These are phyloP conservation scores for Drosophila dunni DNA, from an alignment of 1,140 invertebrate genomes.

Conservation along the genomic window DNA sequence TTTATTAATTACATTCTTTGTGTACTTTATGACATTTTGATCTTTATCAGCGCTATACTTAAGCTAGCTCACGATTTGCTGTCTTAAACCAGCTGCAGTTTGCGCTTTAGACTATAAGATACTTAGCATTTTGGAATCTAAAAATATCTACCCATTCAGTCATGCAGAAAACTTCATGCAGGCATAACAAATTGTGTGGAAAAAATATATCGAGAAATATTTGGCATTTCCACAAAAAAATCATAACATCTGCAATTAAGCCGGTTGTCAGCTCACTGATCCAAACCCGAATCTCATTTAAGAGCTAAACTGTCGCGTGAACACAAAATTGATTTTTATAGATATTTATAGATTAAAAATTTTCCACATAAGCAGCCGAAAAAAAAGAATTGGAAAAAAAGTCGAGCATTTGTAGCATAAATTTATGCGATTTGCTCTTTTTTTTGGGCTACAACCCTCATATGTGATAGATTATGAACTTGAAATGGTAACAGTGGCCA, in stretches of 20 bases:
- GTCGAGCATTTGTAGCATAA: slow-evolving; percentile 64
- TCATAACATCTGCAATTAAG: slow-evolving; percentile 82
- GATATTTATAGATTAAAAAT: slow-evolving; percentile 83
- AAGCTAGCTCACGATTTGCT: slow-evolving; percentile 4
- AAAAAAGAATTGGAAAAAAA: slow-evolving; percentile 42
- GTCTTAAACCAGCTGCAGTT: slow-evolving; percentile 21
- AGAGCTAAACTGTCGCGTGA: slow-evolving; percentile 71
- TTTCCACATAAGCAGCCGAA: slow-evolving; percentile 76
- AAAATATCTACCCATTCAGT: slow-evolving; percentile 17
- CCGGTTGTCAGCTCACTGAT: slow-evolving; percentile 46
- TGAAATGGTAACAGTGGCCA: slow-evolving; percentile 71
- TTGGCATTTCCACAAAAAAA: slow-evolving; percentile 57
- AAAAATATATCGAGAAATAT: slow-evolving; percentile 55
- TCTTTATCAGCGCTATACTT: slow-evolving; percentile 28
- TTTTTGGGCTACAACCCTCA: slow-evolving; percentile 65
- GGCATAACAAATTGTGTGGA: slow-evolving; percentile 66
- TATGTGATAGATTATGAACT: slow-evolving; percentile 78
- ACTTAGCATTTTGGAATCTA: background rate
- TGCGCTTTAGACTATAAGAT: background rate
- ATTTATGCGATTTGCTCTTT: slow-evolving; percentile 66
- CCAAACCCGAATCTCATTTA: slow-evolving; percentile 62
- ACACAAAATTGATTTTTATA: slow-evolving; percentile 83
- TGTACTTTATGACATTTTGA: slow-evolving; percentile 49
- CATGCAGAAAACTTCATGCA: slow-evolving; percentile 37
- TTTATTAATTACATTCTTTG: slow-evolving; percentile 55